Percentiles rank a stretch among this genome's conserved stretches.
Evolutionary conservation across 2,888 invertebrate species (phyloP).

Genomic region (Mactromeris polynyma): DNA sequence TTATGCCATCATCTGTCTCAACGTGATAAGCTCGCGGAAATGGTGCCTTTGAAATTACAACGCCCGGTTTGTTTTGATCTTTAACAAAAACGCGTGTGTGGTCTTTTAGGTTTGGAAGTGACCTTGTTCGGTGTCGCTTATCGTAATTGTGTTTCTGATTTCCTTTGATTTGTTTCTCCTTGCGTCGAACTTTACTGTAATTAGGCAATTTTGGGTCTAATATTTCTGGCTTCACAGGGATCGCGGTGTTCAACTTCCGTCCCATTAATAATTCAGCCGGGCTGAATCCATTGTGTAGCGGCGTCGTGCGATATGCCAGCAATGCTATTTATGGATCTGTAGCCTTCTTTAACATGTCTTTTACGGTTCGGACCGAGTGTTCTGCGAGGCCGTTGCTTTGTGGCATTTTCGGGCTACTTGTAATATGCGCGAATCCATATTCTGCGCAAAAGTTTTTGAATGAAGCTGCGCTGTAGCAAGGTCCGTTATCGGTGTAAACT

Average conservation of each 20-base stretch:
- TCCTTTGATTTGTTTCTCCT: background rate
- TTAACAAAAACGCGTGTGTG: constrained; percentile 29
- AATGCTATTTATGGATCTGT: constrained; percentile 72
- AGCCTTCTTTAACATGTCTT: constrained; percentile 72
- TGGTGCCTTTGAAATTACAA: constrained; percentile 16
- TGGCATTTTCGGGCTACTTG: constrained; percentile 59
- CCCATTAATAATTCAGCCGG: constrained; percentile 80
- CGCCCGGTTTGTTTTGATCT: constrained; percentile 36
- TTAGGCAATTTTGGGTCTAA: constrained; percentile 44
- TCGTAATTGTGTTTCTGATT: constrained; percentile 22
- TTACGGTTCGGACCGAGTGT: constrained; percentile 41
- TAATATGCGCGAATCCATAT: constrained; percentile 57
- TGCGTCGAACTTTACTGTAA: constrained; percentile 22
- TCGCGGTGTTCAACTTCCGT: constrained; percentile 69
- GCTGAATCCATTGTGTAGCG: constrained; percentile 73
- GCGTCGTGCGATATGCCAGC: constrained; percentile 73
- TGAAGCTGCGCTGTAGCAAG: constrained; percentile 40
- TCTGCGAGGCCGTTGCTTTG: constrained; percentile 63
- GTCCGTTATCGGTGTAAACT: constrained; percentile 53
- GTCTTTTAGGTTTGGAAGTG: background rate
- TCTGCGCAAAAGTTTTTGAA: constrained; percentile 57
- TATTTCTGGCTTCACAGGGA: constrained; percentile 57
- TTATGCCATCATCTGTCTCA: constrained; percentile 29
- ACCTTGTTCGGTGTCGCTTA: constrained; percentile 10
- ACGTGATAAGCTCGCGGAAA: constrained; percentile 37